A percentile compares a stretch with the other conserved stretches of the same genome.
Conservation (phyloP, 1,140 invertebrate genomes). For the Drosophila tropicalis region DNA sequence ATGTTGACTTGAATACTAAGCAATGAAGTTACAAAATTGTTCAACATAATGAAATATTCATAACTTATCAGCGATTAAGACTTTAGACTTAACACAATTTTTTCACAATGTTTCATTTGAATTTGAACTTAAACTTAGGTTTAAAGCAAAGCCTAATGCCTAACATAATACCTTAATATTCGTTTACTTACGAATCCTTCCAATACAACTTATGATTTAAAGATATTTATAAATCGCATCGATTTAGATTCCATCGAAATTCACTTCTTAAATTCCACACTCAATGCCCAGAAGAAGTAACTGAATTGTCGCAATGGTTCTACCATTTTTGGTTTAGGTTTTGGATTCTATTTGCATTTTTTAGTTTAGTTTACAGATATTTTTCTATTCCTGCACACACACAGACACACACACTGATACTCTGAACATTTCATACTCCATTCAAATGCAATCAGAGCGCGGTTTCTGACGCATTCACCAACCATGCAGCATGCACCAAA, state of each 20-base stretch:
- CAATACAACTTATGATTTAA: not conserved
- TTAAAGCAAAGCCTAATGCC: no score
- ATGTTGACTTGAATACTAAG: no score
- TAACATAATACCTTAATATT: no score
- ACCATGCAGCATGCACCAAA: slow-evolving; percentile 6
- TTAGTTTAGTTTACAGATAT: not conserved
- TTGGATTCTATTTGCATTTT: slow-evolving; percentile 8
- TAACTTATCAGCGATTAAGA: no score
- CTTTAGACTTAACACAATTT: no score
- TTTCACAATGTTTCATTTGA: no score
- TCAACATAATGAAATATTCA: no score
- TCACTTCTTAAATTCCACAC: not conserved
- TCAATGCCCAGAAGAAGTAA: not conserved
- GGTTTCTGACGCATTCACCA: slow-evolving; percentile 17
- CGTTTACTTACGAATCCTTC: no score
- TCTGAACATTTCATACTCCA: slow-evolving; percentile 4
- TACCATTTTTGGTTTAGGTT: slow-evolving; percentile 1
- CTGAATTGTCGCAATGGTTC: not conserved
- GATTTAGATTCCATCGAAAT: not conserved
- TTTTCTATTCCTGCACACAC: slow-evolving; percentile 1
- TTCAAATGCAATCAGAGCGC: slow-evolving; percentile 12
- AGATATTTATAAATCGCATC: not conserved
- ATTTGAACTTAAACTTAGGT: no score
- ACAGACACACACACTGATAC: not conserved
- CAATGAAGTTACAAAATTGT: no score